phyloP scores from a whole-genome alignment of 1,140 invertebrate genomes.

The Ceratina australensis region DNA sequence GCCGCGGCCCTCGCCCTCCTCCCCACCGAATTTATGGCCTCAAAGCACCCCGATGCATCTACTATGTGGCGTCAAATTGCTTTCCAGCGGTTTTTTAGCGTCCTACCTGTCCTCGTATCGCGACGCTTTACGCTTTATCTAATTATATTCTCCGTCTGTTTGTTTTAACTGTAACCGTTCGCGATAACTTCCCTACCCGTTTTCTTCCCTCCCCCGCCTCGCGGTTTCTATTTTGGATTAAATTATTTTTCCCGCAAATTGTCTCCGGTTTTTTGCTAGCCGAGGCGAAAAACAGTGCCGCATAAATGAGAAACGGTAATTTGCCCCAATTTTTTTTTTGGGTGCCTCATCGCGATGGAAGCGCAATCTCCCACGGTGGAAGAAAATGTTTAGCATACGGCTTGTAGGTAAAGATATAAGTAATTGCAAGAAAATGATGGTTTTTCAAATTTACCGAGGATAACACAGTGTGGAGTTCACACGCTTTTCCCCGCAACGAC shows the following conservation, averaged over 20 bases:
- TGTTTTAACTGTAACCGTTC: background rate
- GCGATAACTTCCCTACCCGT: background rate
- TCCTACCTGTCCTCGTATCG: conserved; percentile 26
- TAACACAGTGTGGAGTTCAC: background rate
- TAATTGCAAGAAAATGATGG: too few relatives aligned
- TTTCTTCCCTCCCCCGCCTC: background rate
- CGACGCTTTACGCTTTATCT: conserved; percentile 52
- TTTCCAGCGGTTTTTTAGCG: conserved; percentile 62
- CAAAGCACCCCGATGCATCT: conserved; percentile 59
- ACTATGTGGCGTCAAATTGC: conserved; percentile 60
- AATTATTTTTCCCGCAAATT: conserved; percentile 1
- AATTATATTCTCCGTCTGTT: conserved; percentile 49
- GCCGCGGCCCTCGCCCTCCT: conserved; percentile 45
- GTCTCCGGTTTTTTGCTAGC: background rate
- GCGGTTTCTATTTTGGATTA: background rate
- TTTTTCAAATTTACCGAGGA: background rate
- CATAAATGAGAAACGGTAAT: background rate
- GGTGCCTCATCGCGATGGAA: too few relatives aligned
- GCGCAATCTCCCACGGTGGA: too few relatives aligned
- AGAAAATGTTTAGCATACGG: too few relatives aligned
- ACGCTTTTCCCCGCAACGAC: background rate
- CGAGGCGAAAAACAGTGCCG: background rate
- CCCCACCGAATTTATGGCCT: conserved; percentile 63
- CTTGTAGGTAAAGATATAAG: too few relatives aligned
- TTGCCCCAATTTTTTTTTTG: too few relatives aligned